Conservation (phyloP, 1,140 invertebrate species). For the Ips typographus region DNA sequence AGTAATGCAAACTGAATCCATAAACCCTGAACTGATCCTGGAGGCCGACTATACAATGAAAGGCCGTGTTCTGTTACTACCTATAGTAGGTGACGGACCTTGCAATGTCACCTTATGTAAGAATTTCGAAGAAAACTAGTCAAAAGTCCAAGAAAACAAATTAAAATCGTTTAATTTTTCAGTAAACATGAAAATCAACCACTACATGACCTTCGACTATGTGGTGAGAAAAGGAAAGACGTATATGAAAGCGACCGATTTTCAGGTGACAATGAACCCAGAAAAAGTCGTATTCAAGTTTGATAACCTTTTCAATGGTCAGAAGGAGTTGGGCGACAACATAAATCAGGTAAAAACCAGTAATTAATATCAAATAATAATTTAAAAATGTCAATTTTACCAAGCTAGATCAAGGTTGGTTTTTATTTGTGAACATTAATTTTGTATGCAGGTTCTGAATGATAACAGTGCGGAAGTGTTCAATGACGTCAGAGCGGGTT, state of each 20-base stretch:
- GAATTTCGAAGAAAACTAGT: background rate
- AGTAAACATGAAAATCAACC: conserved; percentile 44
- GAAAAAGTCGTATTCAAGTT: conserved; percentile 50
- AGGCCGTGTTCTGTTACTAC: conserved; percentile 58
- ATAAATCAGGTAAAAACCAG: conserved; percentile 47
- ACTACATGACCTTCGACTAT: conserved; percentile 45
- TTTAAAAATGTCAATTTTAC: background rate
- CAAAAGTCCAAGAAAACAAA: conserved; percentile 6
- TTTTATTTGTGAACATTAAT: background rate
- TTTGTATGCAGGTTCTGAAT: conserved; percentile 51
- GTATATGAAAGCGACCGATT: conserved; percentile 46
- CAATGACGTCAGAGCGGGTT: conserved; percentile 52
- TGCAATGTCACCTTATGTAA: conserved; percentile 55
- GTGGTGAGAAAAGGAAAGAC: conserved; percentile 50
- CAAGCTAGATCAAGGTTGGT: too few relatives aligned
- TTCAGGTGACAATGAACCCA: conserved; percentile 40
- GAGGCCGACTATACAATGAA: conserved; percentile 55
- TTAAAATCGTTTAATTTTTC: conserved; percentile 10
- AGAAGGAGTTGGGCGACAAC: conserved; percentile 51
- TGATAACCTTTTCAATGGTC: conserved; percentile 56
- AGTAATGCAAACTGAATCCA: conserved; percentile 43
- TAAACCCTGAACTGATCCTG: conserved; percentile 48
- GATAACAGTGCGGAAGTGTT: conserved; percentile 54
- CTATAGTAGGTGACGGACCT: conserved; percentile 57
- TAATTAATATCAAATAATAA: background rate